These are phyloP conservation scores for Brachystomella parvula DNA, from an alignment of 1,140 invertebrate genomes.

Conservation along the genomic window DNA sequence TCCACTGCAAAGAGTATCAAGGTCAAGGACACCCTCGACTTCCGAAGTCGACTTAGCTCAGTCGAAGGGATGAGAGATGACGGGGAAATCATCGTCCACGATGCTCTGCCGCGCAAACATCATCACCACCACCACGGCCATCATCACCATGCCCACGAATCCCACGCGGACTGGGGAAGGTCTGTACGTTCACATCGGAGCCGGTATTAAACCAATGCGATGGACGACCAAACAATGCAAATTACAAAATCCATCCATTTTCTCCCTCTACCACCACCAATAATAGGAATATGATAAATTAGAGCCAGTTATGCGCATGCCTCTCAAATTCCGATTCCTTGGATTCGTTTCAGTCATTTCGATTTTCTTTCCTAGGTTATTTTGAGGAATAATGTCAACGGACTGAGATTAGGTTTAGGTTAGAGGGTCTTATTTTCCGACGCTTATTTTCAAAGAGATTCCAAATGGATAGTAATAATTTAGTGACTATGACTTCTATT, in stretches of 20 bases:
- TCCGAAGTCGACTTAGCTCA: slow-evolving; percentile 46
- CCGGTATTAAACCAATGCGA: slow-evolving; percentile 27
- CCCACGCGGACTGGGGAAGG: slow-evolving; percentile 30
- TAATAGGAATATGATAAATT: too few relatives aligned
- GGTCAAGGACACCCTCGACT: slow-evolving; percentile 38
- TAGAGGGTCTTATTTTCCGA: too few relatives aligned
- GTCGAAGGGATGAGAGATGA: slow-evolving; percentile 60
- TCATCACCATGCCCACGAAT: slow-evolving; percentile 34
- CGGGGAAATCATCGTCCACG: slow-evolving; percentile 69
- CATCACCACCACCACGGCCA: slow-evolving; percentile 70
- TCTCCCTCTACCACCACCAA: too few relatives aligned
- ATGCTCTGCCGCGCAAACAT: slow-evolving; percentile 51
- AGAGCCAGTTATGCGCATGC: too few relatives aligned
- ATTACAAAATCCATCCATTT: neutral
- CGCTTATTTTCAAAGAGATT: too few relatives aligned
- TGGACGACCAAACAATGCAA: neutral
- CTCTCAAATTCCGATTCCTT: too few relatives aligned
- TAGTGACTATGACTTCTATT: too few relatives aligned
- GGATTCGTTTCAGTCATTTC: too few relatives aligned
- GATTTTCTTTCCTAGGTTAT: too few relatives aligned
- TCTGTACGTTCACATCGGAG: slow-evolving; percentile 40
- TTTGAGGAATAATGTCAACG: too few relatives aligned
- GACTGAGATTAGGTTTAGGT: too few relatives aligned
- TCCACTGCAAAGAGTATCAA: slow-evolving; percentile 38
- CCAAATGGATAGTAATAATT: too few relatives aligned